Conservation (phyloP, 2,888 invertebrate species). For the Autographa pulchrina region DNA sequence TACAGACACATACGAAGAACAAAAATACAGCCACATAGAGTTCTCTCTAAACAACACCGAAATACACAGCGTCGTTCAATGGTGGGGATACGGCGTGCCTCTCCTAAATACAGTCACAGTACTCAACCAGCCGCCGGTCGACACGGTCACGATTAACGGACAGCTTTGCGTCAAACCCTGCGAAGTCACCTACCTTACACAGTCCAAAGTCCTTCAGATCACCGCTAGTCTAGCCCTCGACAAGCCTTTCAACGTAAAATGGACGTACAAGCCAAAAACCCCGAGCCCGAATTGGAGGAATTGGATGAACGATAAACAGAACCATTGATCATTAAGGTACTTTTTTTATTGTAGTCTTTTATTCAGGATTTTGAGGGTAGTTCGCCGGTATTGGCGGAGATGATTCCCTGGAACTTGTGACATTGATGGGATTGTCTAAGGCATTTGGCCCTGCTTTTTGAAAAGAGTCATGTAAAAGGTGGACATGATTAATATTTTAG, state of each 20-base stretch:
- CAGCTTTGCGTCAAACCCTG: constrained; percentile 70
- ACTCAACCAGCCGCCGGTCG: constrained; percentile 69
- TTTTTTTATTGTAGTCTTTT: constrained; percentile 6
- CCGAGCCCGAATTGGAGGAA: constrained; percentile 44
- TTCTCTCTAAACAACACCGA: constrained; percentile 78
- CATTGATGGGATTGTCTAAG: no score
- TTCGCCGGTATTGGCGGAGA: constrained; percentile 1
- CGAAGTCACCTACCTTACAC: constrained; percentile 67
- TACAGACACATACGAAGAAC: constrained; percentile 90
- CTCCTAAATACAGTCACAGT: constrained; percentile 74
- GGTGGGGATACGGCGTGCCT: constrained; percentile 87
- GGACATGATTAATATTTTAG: no score
- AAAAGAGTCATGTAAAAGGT: no score
- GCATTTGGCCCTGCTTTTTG: no score
- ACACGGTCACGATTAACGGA: constrained; percentile 72
- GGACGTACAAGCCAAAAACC: constrained; percentile 68
- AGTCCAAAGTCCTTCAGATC: constrained; percentile 71
- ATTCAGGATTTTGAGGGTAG: background rate
- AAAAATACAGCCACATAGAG: constrained; percentile 88
- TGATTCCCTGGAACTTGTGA: background rate
- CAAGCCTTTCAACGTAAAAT: constrained; percentile 76
- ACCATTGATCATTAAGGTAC: constrained; percentile 22
- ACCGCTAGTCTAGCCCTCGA: constrained; percentile 76
- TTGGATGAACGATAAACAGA: constrained; percentile 47
- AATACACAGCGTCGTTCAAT: constrained; percentile 71